Evolutionary conservation across 2,888 invertebrate genomes (phyloP), one percentile per base, ranked within the genome.

Genomic region (Caenorhabditis sinica): DNA sequence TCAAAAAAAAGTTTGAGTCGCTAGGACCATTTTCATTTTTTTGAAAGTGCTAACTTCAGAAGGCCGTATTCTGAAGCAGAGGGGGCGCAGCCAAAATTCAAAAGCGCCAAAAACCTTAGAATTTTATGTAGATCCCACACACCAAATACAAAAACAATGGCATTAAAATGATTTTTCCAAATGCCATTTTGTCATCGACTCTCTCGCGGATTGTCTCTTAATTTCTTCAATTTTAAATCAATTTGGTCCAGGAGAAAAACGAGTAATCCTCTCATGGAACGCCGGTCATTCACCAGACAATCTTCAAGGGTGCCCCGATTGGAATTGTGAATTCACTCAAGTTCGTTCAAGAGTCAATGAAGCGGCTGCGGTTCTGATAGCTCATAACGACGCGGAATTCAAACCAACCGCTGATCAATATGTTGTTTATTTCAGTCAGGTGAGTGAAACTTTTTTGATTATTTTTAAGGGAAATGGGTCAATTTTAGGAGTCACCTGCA

Each of bases 251-350:
- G 83, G 77, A 0, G 58, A 85, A 69, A 85, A 82, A 56, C 51
- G 82, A 53, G 25, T 90, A 17, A 87, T 90, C 20, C 72, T 90
- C 20, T 86, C 89, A 1, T 85, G 84, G 74, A 87, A 89, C 60
- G 87, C 90, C 0, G 90, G 88, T 11, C 88, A 88, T 69, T 81
- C 82, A 17, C 60, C 80, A 11, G 87, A 71, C 17, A 89, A 90
- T 72, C 83, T 91, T 20, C 85, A 86, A 33, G 91, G 92, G 53
- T 92, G 92, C 85, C 89, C 91, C 23, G 92, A 92, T 60, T 92
- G 92, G 92, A 90, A 92, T 51, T 92, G 92, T 74, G 83, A 85
- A 36, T 85, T 91, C 63, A 87, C 87, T 9, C 65, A 77, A 23
- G 88, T 87, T 61, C 68, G 85, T 11, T 63, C 45, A 2, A 73